phyloP scores from a whole-genome alignment of 2,797 vertebrate species.

The Pogoniulus pusillus region DNA sequence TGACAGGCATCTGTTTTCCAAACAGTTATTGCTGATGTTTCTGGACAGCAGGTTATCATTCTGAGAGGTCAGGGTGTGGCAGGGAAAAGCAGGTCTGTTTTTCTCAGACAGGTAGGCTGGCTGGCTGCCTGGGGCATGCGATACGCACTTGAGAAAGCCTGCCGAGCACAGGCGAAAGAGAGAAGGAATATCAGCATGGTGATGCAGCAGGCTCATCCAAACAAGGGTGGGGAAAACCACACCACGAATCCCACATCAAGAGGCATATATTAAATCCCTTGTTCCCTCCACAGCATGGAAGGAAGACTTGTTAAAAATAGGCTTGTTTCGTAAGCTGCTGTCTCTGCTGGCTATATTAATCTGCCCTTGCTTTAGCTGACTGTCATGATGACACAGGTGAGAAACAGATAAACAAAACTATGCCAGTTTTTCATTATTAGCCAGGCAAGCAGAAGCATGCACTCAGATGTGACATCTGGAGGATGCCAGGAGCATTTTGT shows the following conservation, averaged over 20 bases:
- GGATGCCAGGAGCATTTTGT: not conserved
- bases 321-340: conserved; percentile 33
- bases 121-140: not conserved
- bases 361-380: conserved; percentile 14
- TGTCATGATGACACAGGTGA: conserved; percentile 47
- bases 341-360: conserved; percentile 9
- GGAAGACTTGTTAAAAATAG: conserved; percentile 60
- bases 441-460: conserved; percentile 3
- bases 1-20: conserved; percentile 13
- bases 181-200: not conserved
- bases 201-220: not conserved
- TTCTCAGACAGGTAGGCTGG: conserved; percentile 61
- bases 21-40: conserved; percentile 32
- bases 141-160: not conserved
- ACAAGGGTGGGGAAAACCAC: conserved; percentile 37
- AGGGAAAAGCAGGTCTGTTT: conserved; percentile 42
- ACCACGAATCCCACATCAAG: conserved; percentile 35
- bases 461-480: not conserved
- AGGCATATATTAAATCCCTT: not conserved
- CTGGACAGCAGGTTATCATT: not conserved
- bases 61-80: conserved; percentile 34
- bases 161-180: not conserved
- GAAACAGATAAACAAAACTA: conserved; percentile 36
- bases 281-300: conserved; percentile 14
- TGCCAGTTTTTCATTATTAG: conserved; percentile 22